These are phyloP conservation scores for Agriopis aurantiaria DNA, from an alignment of 2,888 invertebrate genomes.

Conservation along the genomic window DNA sequence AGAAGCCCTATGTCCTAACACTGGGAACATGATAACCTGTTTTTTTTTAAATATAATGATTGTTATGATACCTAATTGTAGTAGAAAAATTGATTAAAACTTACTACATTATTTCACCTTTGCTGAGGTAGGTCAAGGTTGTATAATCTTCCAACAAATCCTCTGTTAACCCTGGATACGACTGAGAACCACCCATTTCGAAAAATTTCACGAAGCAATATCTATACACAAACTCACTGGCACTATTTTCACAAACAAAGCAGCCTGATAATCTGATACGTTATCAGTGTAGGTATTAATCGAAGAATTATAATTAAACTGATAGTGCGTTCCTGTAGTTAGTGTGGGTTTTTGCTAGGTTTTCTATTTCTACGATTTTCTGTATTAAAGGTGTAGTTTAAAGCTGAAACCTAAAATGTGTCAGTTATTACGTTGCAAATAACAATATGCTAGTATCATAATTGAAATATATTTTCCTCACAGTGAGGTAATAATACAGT, in stretches of 20 bases:
- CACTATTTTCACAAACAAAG: slow-evolving; percentile 20
- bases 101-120: slow-evolving; percentile 88
- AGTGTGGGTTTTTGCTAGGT: neutral
- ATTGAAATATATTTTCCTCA: neutral
- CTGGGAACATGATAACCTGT: no score
- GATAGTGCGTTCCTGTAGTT: slow-evolving; percentile 12
- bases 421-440: neutral
- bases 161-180: slow-evolving; percentile 82
- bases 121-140: slow-evolving; percentile 87
- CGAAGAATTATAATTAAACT: slow-evolving; percentile 17
- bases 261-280: slow-evolving; percentile 19
- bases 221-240: neutral
- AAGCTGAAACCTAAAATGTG: neutral
- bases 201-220: slow-evolving; percentile 3
- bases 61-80: neutral
- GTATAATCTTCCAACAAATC: slow-evolving; percentile 87
- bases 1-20: no score
- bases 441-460: neutral
- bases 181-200: slow-evolving; percentile 81
- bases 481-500: neutral
- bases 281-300: slow-evolving; percentile 23
- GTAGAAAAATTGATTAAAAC: neutral
- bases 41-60: no score
- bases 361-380: neutral
- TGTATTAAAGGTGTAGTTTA: neutral